These are phyloP conservation scores for Oncorhynchus mykiss DNA, from an alignment of 2,113 vertebrate genomes.

Conservation along the genomic window DNA sequence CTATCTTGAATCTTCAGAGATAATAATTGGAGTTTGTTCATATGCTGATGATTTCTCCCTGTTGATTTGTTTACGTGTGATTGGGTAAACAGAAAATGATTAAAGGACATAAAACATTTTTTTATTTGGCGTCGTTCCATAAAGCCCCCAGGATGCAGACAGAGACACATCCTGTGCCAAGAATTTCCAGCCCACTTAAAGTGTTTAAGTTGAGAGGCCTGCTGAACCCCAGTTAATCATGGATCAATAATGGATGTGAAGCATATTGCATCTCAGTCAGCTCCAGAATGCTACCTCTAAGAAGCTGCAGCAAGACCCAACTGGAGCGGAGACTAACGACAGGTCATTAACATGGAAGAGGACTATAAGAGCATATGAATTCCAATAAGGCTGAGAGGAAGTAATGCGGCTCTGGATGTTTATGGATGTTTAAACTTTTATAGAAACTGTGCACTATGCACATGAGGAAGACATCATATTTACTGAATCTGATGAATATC, in stretches of 20 bases:
- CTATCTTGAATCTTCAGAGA: not conserved
- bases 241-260: constrained; percentile 67
- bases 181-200: constrained; percentile 13
- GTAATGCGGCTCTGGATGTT: constrained; percentile 1
- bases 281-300: constrained; percentile 42
- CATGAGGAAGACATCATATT: not conserved
- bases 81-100: not conserved
- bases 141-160: not conserved
- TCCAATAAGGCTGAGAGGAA: constrained; percentile 34
- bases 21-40: not conserved
- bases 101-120: not conserved
- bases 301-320: constrained; percentile 39
- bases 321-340: constrained; percentile 53
- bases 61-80: not conserved
- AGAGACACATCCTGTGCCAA: constrained; percentile 23
- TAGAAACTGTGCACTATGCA: not conserved
- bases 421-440: not conserved
- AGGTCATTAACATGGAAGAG: constrained; percentile 53
- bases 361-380: constrained; percentile 47
- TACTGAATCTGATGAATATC: not conserved
- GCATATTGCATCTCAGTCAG: constrained; percentile 48
- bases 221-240: constrained; percentile 50
- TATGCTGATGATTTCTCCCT: not conserved
- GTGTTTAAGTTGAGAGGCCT: constrained; percentile 17
- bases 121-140: not conserved